Evolutionary conservation across 2,797 vertebrate species (phyloP).

Genomic region (Staurois parvus): DNA sequence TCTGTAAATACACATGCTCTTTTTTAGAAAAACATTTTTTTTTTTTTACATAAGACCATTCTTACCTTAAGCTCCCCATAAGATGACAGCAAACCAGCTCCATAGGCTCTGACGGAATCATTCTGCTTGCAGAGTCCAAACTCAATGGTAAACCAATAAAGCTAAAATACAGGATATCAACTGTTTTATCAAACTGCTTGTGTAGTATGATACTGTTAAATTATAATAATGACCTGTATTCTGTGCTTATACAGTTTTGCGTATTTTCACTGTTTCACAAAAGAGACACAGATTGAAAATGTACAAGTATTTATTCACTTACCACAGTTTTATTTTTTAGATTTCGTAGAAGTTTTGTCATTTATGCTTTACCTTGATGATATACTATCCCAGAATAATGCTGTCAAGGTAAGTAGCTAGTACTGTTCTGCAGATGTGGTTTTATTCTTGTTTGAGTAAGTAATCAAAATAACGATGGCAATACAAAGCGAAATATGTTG

Average conservation of each 20-base stretch:
- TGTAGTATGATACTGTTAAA: not conserved
- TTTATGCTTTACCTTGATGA: too few relatives aligned
- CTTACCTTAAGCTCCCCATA: constrained; percentile 83
- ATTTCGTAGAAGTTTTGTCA: too few relatives aligned
- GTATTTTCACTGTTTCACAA: not conserved
- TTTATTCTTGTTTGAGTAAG: too few relatives aligned
- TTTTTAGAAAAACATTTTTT: not conserved
- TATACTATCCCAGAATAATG: too few relatives aligned
- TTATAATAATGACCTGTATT: not conserved
- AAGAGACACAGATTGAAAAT: too few relatives aligned
- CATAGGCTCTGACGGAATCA: constrained; percentile 80
- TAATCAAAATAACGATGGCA: too few relatives aligned
- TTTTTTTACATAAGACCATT: constrained; percentile 13
- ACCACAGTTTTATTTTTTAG: too few relatives aligned
- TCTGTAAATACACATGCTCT: not conserved
- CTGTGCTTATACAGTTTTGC: not conserved
- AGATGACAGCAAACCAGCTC: constrained; percentile 83
- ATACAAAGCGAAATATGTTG: too few relatives aligned
- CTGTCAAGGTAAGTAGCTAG: too few relatives aligned
- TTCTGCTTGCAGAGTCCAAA: constrained; percentile 87
- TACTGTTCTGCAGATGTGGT: too few relatives aligned
- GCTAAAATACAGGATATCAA: constrained; percentile 64
- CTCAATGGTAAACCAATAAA: constrained; percentile 88
- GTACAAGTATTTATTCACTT: too few relatives aligned
- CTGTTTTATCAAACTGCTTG: not conserved